Conservation (phyloP, 1,140 invertebrate genomes). For the Leptoteleia sp. region DNA sequence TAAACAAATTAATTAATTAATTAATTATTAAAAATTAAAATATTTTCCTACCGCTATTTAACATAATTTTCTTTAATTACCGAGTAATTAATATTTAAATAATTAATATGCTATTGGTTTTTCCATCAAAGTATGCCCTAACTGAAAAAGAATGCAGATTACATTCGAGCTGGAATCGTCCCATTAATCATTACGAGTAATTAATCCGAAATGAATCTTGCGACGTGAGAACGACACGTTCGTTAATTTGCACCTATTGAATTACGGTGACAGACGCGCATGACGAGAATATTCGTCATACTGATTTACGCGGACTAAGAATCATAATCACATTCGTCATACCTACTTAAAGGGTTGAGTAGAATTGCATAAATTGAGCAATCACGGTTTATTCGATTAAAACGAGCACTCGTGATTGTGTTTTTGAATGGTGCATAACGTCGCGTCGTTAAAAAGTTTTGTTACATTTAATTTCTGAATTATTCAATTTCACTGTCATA, state of each 20-base stretch:
- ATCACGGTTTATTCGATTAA: conserved; percentile 17
- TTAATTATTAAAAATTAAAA: no score
- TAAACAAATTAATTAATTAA: no score
- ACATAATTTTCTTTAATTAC: no score
- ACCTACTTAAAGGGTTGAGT: conserved; percentile 21
- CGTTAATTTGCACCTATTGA: background rate
- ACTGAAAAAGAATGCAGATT: no score
- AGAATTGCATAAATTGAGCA: conserved; percentile 19
- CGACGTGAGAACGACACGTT: no score
- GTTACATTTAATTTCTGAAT: conserved; percentile 14
- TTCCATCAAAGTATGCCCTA: no score
- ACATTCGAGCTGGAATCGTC: no score
- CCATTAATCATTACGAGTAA: no score
- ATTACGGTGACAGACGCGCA: conserved; percentile 1
- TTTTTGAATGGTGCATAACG: background rate
- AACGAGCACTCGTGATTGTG: conserved; percentile 14
- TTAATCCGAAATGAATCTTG: no score
- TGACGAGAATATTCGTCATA: background rate
- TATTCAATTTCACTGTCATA: conserved; percentile 12
- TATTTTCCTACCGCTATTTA: no score
- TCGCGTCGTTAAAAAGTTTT: conserved; percentile 16
- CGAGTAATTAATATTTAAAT: no score
- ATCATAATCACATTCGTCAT: conserved; percentile 37
- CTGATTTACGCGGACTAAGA: conserved; percentile 7
- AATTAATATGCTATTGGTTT: no score